Base-by-base conservation (phyloP, 2,797 vertebrate species). In the Zalophus californianus region DNA sequence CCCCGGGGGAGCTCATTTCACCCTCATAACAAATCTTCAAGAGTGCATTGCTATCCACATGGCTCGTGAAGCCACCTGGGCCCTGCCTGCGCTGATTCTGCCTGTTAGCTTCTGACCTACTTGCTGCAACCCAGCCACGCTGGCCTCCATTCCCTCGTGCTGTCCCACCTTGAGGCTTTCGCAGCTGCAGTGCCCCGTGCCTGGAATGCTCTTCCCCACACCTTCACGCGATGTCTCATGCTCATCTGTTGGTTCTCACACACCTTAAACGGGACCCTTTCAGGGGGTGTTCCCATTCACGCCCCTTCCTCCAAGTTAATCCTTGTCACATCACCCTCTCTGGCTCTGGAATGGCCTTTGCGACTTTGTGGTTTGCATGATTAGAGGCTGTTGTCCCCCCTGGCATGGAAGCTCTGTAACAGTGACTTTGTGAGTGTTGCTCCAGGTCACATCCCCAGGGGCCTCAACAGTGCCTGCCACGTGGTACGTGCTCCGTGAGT, bases 71-170 rank as follows among this genome's bases (percentile, higher is more conserved):
- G n/a, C 58, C 23, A 50, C 41, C 7, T 12, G 9, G 58, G 23
- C 8, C 1, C 44, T 7, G 15, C 0, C 0, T 7, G 32, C 10
- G 2, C n/a, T 5, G 6, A n/a, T 10, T 58, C 15, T 29, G 13
- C n/a, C 48, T 10, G 1, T 68, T 66, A 9, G 38, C 73, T 50
- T 52, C 72, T 41, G 52, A 50, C 32, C 27, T 20, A 6, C 16
- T 38, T 10, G 9, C 60, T 44, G 5, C 5, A 27, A 21, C 78
- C 48, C 18, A 18, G 94, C 62, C 38, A 52, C 1, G 1, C 56
- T 4, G 7, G 50, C 18, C 16, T 84, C 89, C 41, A 15, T 56
- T 68, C 41, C 54, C 80, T 56, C 52, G 41, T 48, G 52, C 18
- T 52, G 64, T 32, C 56, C 41, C 27, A 27, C 52, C 10, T 48